phyloP scores from a whole-genome alignment of 2,113 vertebrate genomes.

The Ramphastos sulfuratus region DNA sequence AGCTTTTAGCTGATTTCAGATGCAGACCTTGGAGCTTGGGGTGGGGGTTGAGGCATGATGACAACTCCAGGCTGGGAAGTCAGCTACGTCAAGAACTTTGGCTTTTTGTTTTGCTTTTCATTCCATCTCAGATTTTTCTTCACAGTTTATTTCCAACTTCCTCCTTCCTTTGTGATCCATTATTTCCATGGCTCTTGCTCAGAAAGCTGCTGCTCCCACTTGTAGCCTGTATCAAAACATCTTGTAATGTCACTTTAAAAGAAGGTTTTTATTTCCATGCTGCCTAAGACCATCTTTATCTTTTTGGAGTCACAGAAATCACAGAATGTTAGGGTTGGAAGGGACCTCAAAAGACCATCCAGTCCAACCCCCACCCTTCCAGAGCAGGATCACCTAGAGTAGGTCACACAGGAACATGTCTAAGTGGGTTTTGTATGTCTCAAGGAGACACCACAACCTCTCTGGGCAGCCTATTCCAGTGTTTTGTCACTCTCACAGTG shows the following conservation, averaged over 20 bases:
- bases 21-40: neutral
- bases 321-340: too few relatives aligned
- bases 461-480: too few relatives aligned
- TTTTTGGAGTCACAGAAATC: too few relatives aligned
- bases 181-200: neutral
- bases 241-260: neutral
- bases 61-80: neutral
- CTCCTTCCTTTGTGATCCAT: neutral
- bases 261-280: neutral
- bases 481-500: too few relatives aligned
- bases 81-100: neutral
- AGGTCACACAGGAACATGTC: too few relatives aligned
- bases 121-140: neutral
- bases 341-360: too few relatives aligned
- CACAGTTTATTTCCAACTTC: neutral
- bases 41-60: fast-evolving
- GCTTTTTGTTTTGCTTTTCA: neutral
- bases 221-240: neutral
- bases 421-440: too few relatives aligned
- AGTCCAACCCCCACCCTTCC: too few relatives aligned
- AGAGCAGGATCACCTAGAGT: too few relatives aligned
- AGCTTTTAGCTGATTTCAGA: neutral
- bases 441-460: too few relatives aligned
- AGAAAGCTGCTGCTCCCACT: neutral
- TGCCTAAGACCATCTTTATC: neutral